Conservation (phyloP, 2,888 invertebrate species). For the Pristionchus fissidentatus region DNA sequence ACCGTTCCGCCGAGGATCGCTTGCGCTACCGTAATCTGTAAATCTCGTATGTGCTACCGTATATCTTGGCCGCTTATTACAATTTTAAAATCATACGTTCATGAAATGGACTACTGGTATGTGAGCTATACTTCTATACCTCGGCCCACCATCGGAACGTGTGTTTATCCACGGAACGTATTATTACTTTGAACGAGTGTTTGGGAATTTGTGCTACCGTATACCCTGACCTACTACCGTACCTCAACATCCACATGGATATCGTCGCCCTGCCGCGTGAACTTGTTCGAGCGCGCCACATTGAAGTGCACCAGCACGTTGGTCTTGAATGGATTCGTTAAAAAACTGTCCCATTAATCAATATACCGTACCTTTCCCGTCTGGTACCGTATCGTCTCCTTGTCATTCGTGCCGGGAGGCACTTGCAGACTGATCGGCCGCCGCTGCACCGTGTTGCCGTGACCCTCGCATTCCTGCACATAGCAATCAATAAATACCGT, state of each 20-base stretch:
- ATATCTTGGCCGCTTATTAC: too few relatives aligned
- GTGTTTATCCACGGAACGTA: too few relatives aligned
- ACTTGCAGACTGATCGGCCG: slow-evolving; percentile 83
- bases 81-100: too few relatives aligned
- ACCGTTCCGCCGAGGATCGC: slow-evolving; percentile 83
- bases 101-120: too few relatives aligned
- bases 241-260: slow-evolving; percentile 89
- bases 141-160: too few relatives aligned
- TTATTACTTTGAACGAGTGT: too few relatives aligned
- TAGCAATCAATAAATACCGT: neutral
- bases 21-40: slow-evolving; percentile 84
- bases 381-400: slow-evolving; percentile 94
- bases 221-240: neutral
- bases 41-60: too few relatives aligned
- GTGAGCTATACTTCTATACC: too few relatives aligned
- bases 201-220: neutral
- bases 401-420: slow-evolving; percentile 93
- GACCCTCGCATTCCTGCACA: slow-evolving; percentile 86
- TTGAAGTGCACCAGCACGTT: slow-evolving; percentile 68
- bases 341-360: neutral
- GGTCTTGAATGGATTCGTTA: slow-evolving; percentile 54
- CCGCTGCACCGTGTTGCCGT: slow-evolving; percentile 90
- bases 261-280: slow-evolving; percentile 92
- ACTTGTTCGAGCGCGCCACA: slow-evolving; percentile 80
- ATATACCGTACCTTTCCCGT: slow-evolving; percentile 82